Evolutionary conservation across 1,140 invertebrate species (phyloP), one percentile per base, ranked within the genome.

Genomic region (Drosophila sucinea): DNA sequence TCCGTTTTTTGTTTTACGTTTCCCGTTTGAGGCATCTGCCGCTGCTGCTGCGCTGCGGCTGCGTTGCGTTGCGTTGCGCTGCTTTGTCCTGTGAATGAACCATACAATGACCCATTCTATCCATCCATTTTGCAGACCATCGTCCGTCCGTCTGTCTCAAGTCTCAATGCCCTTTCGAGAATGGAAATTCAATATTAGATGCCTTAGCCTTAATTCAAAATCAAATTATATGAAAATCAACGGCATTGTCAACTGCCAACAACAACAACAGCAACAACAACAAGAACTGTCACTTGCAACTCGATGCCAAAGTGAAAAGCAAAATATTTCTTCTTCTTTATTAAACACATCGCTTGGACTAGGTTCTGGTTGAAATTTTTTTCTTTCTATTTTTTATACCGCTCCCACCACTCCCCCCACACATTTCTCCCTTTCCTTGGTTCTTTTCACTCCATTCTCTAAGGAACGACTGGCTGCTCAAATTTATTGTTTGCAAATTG

Each of bases 401-500:
- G 66, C 8, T 29, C 33, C 17, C n/a, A 29, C 7, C 27, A 2
- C 5, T 51, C 27, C 2, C 5, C 25, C 3, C 44, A 8, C 44
- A 7, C 44, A 3, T 10, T 51, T 25, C 1, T 7, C 44, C 44
- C 23, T 23, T 27, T 7, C 44, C 2, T 51, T 4, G 7, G 1
- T 23, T 6, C 23, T 23, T 27, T 7, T 25, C 23, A 51, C 8
- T 17, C 17, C 51, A 54, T 56, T 67, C 64, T 73, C 70, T 6
- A 73, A 81, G 79, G 79, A 81, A 62, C 70, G 55, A 73, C 61
- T 87, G 72, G 71, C 79, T 86, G 67, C 69, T 86, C 76, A 86
- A 87, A 87, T 86, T 87, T 86, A 87, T 87, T 87, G 83, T 89
- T 78, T 89, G 73, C 83, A 87, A 87, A 87, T 87, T 87, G 83